Conservation (phyloP, 2,113 vertebrate species). For the Alectura lathami region DNA sequence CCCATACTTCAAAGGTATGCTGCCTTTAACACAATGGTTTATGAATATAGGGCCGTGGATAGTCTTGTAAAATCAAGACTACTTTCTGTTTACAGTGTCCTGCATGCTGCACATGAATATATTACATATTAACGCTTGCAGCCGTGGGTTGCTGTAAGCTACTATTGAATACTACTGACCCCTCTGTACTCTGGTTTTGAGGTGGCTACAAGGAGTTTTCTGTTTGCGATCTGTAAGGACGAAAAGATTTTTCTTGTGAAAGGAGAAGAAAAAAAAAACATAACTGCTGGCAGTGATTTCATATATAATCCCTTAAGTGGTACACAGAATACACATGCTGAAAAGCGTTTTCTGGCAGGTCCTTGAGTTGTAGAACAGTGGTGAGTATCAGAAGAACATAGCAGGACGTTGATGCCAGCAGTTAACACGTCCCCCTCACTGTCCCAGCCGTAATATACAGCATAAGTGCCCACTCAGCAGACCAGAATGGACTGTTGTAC, state of each 20-base stretch:
- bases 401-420: neutral
- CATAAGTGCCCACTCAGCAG: neutral
- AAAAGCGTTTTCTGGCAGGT: neutral
- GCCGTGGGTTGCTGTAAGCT: neutral
- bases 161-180: neutral
- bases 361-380: neutral
- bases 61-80: neutral
- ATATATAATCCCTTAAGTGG: neutral
- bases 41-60: neutral
- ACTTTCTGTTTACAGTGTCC: neutral
- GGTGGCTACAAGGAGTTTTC: neutral
- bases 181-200: neutral
- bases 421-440: neutral
- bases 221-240: neutral
- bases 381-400: neutral
- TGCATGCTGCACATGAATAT: neutral
- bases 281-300: neutral
- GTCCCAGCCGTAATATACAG: neutral
- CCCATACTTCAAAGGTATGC: neutral
- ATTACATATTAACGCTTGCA: neutral
- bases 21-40: neutral
- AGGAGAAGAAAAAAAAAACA: neutral
- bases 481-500: neutral
- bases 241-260: neutral
- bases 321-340: accelerated